phyloP scores from a whole-genome alignment of 2,113 vertebrate genomes.

The Cyanoliseus patagonus region DNA sequence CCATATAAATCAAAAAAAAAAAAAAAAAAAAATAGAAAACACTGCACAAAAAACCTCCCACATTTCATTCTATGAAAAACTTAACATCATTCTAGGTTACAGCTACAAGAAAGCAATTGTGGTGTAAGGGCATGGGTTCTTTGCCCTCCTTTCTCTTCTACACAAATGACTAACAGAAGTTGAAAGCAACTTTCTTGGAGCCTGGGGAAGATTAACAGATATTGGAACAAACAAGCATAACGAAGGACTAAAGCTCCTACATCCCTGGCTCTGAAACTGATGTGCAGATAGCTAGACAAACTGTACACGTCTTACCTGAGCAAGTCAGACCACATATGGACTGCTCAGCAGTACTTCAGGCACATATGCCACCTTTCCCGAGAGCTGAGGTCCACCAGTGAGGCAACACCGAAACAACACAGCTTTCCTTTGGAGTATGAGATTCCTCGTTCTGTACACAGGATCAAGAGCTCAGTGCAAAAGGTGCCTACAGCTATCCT shows the following conservation, averaged over 20 bases:
- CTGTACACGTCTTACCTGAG: accelerated
- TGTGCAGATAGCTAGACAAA: background rate
- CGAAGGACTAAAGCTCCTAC: background rate
- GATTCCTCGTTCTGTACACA: background rate
- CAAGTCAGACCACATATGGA: background rate
- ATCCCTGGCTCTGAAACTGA: background rate
- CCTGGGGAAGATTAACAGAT: background rate
- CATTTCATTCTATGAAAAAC: background rate
- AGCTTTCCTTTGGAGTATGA: background rate
- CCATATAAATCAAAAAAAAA: background rate
- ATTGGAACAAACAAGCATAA: background rate
- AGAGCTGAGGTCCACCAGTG: background rate
- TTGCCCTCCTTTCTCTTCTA: background rate
- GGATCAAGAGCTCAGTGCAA: accelerated
- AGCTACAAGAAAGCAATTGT: background rate
- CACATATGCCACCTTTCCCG: accelerated
- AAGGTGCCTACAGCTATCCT: background rate
- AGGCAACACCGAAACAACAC: background rate
- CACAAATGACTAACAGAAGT: background rate
- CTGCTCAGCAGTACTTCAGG: background rate
- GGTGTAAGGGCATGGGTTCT: accelerated
- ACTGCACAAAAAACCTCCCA: background rate
- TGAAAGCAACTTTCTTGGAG: background rate
- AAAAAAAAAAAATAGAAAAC: background rate
- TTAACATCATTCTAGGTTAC: background rate